Conservation (phyloP, 1,140 invertebrate genomes). For the Bombus pyrosoma region DNA sequence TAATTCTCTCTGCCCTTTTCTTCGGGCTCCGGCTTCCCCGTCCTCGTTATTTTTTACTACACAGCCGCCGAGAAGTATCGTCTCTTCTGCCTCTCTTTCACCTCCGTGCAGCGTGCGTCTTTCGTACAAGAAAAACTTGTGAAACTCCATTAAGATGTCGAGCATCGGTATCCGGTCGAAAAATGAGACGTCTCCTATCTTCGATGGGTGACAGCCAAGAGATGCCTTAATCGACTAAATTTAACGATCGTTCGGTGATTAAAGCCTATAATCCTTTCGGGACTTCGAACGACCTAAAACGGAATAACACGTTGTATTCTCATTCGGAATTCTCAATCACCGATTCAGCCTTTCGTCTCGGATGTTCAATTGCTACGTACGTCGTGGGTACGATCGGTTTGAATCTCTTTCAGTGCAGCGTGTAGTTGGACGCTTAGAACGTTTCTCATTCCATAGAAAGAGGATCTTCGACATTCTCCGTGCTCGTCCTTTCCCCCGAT, state of each 20-base stretch:
- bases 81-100: not conserved
- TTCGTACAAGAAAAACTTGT: conserved; percentile 12
- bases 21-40: not conserved
- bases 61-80: conserved; percentile 11
- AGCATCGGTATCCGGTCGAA: not conserved
- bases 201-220: conserved; percentile 5
- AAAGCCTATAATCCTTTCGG: not conserved
- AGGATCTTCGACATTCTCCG: not conserved
- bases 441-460: conserved; percentile 26
- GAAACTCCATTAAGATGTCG: conserved; percentile 13
- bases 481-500: conserved; percentile 6
- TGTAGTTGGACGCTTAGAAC: not conserved
- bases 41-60: conserved; percentile 37
- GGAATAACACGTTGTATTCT: not conserved
- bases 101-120: too few species aligned
- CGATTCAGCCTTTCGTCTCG: not conserved
- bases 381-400: not conserved
- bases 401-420: not conserved
- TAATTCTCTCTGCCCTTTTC: conserved; percentile 34
- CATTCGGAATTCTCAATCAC: not conserved
- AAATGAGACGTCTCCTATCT: not conserved
- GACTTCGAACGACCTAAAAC: not conserved
- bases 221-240: conserved; percentile 12
- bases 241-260: not conserved
- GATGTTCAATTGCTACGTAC: not conserved